Conservation (phyloP, 2,888 invertebrate species). For the Stomorhina lunata region DNA sequence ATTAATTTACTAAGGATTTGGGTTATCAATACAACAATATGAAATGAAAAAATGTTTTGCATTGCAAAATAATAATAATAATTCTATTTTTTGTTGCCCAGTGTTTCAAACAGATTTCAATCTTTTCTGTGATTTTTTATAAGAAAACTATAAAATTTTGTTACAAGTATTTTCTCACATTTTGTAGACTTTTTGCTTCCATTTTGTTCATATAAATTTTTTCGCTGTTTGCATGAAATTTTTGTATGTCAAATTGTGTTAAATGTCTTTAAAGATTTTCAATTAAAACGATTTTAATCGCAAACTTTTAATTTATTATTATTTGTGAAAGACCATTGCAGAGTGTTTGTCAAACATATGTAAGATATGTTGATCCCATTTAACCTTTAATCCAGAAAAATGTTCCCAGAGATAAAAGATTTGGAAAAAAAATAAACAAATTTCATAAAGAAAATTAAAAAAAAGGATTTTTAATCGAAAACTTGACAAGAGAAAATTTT, state of each 20-base stretch:
- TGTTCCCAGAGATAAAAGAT: background rate
- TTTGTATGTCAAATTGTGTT: constrained; percentile 54
- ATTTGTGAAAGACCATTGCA: background rate
- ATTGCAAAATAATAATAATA: too few relatives aligned
- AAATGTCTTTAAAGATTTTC: constrained; percentile 41
- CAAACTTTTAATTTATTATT: constrained; percentile 1
- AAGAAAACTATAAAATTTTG: background rate
- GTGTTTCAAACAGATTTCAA: background rate
- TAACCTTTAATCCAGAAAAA: constrained; percentile 6
- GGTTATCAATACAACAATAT: too few relatives aligned
- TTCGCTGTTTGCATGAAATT: background rate
- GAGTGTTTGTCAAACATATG: background rate
- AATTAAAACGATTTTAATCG: constrained; percentile 45
- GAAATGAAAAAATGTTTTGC: too few relatives aligned
- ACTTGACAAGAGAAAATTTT: too few relatives aligned
- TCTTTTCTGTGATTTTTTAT: background rate
- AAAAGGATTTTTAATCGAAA: too few relatives aligned
- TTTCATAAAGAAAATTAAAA: too few relatives aligned
- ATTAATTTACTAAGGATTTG: too few relatives aligned
- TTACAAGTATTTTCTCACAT: constrained; percentile 52
- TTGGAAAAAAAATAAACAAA: background rate
- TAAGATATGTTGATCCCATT: background rate
- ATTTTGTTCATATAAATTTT: constrained; percentile 4
- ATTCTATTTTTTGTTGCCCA: too few relatives aligned
- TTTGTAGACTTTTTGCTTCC: background rate